Base-by-base conservation (phyloP, 2,888 invertebrate genomes). In the Heteropelma amictum region DNA sequence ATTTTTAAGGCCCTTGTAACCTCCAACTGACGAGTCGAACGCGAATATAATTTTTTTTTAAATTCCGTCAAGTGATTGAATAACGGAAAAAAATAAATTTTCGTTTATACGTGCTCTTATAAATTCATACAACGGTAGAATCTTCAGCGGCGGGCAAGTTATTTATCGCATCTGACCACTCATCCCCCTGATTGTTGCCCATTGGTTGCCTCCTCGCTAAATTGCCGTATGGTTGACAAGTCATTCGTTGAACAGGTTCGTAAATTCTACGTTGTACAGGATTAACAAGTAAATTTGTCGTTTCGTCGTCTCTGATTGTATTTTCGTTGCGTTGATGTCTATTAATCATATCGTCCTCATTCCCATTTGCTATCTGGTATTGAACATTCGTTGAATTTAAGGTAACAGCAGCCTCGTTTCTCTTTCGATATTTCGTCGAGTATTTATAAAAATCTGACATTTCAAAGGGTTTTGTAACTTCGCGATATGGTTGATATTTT, bases 371-470 rank as follows among this genome's bases (percentile, higher is more conserved):
- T 56, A 72, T 67, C 61, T 73, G 47, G 1, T 26, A 64, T 61
- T 8, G 63, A 30, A 42, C 17, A 17, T 21, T 26, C 28, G 53
- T 42, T 35, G 21, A 7, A 21, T 49, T 74, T 19, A 63, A 75
- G 5, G 65, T 28, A 7, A 67, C 33, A 14, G 60, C 70, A 7
- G 84, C 83, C 38, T 86, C 88, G n/a, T 81, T 81, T 71, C 85
- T 92, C 80, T 96, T 94, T 76, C 97, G 93, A 88, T 95, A 97
- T 88, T 97, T 97, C 3, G 97, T 97, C 60, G 98, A 98, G 89
- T 98, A 98, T 90, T 98, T 98, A 89, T 98, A 98, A 89, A 97
- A 98, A 89, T 98, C 98, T 0, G 97, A 95, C 96, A 98, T 97
- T 91, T 98, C 98, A 90, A 98, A 98, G 2, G 98, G 98, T 88